These are phyloP conservation scores for Rhinoderma darwinii DNA, from an alignment of 2,113 vertebrate species.

Conservation along the genomic window DNA sequence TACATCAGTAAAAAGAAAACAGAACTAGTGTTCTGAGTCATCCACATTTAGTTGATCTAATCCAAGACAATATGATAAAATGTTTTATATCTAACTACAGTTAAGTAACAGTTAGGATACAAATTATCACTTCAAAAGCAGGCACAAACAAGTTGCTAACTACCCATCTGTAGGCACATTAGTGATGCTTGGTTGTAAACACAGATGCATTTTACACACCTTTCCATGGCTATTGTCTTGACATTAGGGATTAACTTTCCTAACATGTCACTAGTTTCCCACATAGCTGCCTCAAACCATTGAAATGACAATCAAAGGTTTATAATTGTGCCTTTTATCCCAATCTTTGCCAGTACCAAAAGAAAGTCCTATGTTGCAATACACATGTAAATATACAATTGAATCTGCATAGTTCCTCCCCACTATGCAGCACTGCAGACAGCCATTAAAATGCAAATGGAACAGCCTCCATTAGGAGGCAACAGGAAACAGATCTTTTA, in stretches of 20 bases:
- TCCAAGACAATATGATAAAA: background rate
- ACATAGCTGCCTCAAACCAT: background rate
- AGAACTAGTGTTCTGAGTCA: conserved; percentile 2
- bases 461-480: conserved; percentile 69
- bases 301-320: conserved; percentile 59
- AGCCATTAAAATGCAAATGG: conserved; percentile 80
- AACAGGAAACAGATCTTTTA: conserved; percentile 65
- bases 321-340: conserved; percentile 61
- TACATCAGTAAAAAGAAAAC: background rate
- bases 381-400: conserved; percentile 77
- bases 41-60: background rate
- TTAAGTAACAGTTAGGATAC: background rate
- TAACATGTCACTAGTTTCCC: conserved; percentile 1
- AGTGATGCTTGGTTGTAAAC: conserved; percentile 13
- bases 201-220: background rate
- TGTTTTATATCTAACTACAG: conserved; percentile 28
- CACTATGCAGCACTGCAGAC: conserved; percentile 70
- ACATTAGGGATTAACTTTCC: conserved; percentile 26
- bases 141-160: background rate
- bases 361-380: conserved; percentile 71
- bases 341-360: conserved; percentile 37
- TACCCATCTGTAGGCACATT: conserved; percentile 2
- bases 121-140: conserved; percentile 28
- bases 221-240: conserved; percentile 32
- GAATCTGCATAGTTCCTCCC: conserved; percentile 62